A percentile compares a stretch with the other conserved stretches of the same genome.
Conservation (phyloP, 2,113 vertebrate species). For the Fulica atra region DNA sequence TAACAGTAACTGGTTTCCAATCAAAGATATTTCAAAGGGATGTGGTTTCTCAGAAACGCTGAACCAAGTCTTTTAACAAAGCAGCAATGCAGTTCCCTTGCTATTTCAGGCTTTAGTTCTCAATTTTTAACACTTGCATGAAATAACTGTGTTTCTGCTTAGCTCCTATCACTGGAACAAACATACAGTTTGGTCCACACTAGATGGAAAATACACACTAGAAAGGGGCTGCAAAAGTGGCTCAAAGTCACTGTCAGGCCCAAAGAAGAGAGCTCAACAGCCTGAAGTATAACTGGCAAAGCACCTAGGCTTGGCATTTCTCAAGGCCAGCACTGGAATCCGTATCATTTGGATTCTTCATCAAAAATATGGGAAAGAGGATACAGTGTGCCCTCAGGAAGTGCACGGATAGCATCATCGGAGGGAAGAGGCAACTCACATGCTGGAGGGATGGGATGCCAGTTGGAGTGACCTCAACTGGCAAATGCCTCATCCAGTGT, state of each 20-base stretch:
- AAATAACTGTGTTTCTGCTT: neutral
- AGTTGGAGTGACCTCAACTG: neutral
- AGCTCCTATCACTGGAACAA: neutral
- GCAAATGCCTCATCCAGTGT: neutral
- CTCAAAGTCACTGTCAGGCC: neutral
- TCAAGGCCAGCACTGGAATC: neutral
- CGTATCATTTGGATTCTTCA: neutral
- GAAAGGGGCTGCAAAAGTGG: neutral
- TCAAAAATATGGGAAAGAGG: neutral
- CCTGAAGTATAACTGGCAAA: neutral
- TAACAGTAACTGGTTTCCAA: neutral
- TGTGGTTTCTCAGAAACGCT: conserved; percentile 44
- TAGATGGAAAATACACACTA: neutral
- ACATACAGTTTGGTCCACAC: neutral
- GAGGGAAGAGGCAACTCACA: neutral
- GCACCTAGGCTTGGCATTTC: accelerated
- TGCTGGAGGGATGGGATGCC: neutral
- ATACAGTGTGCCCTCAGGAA: neutral
- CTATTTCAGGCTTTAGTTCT: conserved; percentile 27
- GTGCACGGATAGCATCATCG: accelerated
- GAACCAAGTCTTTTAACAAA: conserved; percentile 13
- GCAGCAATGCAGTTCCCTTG: neutral
- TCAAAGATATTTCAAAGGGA: conserved; percentile 1
- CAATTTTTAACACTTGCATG: neutral
- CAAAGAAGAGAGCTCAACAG: neutral